These are phyloP conservation scores for Acanthornis magna DNA, from an alignment of 2,797 vertebrate species.

Conservation along the genomic window DNA sequence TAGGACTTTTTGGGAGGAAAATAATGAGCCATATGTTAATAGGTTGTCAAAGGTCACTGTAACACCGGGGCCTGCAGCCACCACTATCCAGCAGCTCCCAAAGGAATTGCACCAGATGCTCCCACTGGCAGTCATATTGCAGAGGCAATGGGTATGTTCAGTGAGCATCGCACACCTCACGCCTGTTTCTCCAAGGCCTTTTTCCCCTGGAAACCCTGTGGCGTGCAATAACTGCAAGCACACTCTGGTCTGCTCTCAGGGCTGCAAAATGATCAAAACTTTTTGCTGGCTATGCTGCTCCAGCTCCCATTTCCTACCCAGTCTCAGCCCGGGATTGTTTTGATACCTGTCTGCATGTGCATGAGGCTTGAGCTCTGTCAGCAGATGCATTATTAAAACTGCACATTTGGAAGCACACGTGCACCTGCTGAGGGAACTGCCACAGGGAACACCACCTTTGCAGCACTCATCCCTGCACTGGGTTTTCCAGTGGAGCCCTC, in stretches of 20 bases:
- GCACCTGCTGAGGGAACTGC: slow-evolving; percentile 42
- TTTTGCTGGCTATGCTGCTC: neutral
- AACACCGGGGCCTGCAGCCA: neutral
- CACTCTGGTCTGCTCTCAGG: neutral
- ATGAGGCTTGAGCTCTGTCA: slow-evolving; percentile 26
- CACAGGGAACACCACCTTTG: neutral
- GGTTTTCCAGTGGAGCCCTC: neutral
- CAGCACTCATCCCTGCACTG: neutral
- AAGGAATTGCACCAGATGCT: slow-evolving; percentile 1
- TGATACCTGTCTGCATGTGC: slow-evolving; percentile 2
- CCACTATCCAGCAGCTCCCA: neutral
- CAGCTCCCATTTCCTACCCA: slow-evolving; percentile 3
- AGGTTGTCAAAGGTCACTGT: neutral
- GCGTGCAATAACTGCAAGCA: neutral
- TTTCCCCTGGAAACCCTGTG: neutral
- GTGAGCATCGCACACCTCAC: neutral
- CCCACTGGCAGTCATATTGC: slow-evolving; percentile 17
- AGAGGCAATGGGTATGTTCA: neutral
- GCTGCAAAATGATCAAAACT: neutral
- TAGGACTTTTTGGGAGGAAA: neutral
- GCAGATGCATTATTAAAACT: slow-evolving; percentile 34
- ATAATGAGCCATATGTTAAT: neutral
- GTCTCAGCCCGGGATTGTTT: neutral
- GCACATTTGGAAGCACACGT: slow-evolving; percentile 16
- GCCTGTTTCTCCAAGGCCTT: neutral